Conservation (phyloP, 2,797 vertebrate genomes). For the Oryzias dopingdopingensis region DNA sequence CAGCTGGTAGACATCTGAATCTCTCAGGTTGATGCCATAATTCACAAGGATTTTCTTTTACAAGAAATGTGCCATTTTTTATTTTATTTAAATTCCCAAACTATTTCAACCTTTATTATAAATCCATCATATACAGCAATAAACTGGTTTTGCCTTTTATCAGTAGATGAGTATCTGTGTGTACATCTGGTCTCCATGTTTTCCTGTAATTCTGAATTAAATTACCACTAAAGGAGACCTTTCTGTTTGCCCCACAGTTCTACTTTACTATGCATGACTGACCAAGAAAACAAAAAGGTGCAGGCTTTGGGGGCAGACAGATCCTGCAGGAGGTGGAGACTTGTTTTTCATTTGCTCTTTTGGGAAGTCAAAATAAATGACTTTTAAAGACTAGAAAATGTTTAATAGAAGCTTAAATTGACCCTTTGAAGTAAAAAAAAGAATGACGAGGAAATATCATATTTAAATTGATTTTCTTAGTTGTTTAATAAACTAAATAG, state of each 20-base stretch:
- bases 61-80: slow-evolving; percentile 1
- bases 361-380: neutral
- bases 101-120: neutral
- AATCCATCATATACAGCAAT: neutral
- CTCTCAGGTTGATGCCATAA: neutral
- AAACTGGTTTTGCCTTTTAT: slow-evolving; percentile 17
- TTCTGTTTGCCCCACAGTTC: slow-evolving; percentile 31
- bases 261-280: slow-evolving; percentile 50
- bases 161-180: slow-evolving; percentile 24
- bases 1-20: slow-evolving; percentile 9
- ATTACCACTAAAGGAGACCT: slow-evolving; percentile 47
- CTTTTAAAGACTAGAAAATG: no score
- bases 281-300: slow-evolving; percentile 42
- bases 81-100: neutral
- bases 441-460: no score
- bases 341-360: slow-evolving; percentile 36
- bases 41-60: neutral
- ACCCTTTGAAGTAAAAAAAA: no score
- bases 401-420: no score
- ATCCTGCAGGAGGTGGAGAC: slow-evolving; percentile 48
- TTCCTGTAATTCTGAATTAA: slow-evolving; percentile 41
- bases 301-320: slow-evolving; percentile 22
- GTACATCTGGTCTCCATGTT: slow-evolving; percentile 37
- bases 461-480: no score
- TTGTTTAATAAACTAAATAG: no score